Evolutionary conservation across 2,113 vertebrate genomes (phyloP), one percentile per base, ranked within the genome.

Genomic region (Psammodynastes pulverulentus): DNA sequence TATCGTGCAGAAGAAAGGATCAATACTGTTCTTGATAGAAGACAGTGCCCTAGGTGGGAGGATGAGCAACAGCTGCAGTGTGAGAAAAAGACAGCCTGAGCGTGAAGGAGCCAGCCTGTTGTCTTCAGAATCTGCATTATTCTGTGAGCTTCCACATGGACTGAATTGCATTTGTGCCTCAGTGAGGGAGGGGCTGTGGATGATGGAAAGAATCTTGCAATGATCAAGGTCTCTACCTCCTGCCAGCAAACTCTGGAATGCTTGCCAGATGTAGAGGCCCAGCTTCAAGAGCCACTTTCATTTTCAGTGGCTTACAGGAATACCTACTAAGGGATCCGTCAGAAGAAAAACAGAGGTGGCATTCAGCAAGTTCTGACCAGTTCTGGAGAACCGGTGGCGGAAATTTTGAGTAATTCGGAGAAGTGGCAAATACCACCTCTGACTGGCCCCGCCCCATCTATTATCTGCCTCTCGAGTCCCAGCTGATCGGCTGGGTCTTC

Each of bases 301-400:
- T 89, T 92, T 94, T 91, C 85, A 87, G 87, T 84, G 79, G 62
- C 53, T 93, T 95, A 94, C 67, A 91, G 72, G 91, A 94, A 92
- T 21, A 52, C 2, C 91, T 89, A 93, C 88, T 29, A 53, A 89
- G 72, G 52, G 15, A 24, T 58, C 19, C 17, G 62, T 62, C 51
- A 89, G 52, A 92, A 58, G 39, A 45, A 45, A 84, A 91, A 84
- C 12, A n/a, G n/a, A n/a, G n/a, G n/a, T n/a, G n/a, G n/a, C n/a
- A n/a, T n/a, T n/a, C n/a, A n/a, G n/a, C n/a, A n/a, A n/a, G n/a
- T n/a, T n/a, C n/a, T n/a, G n/a, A n/a, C n/a, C n/a, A n/a, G n/a
- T n/a, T n/a, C n/a, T n/a, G n/a, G n/a, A n/a, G n/a, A n/a, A n/a
- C n/a, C n/a, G n/a, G n/a, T n/a, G n/a, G n/a, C n/a, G n/a, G n/a